Base-by-base conservation (phyloP, 2,888 invertebrate genomes). In the Elysia crispata region DNA sequence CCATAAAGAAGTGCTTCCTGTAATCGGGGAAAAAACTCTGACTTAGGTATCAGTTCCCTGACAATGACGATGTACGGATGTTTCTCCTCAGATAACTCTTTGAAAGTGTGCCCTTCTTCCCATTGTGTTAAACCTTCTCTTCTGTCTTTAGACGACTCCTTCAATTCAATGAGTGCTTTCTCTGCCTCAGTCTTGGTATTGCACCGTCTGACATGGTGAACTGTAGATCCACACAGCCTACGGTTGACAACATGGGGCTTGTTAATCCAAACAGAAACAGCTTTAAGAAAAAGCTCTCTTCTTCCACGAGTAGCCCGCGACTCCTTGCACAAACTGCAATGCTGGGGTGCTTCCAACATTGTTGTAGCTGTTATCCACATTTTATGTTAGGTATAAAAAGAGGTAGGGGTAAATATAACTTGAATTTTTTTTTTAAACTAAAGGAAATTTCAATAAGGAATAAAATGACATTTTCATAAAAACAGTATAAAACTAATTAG, bases 191-290 rank as follows among this genome's bases (percentile, higher is more conserved):
- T 50, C 30, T 31, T 41, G 6, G 72, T 25, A 5, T 64, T 5
- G 50, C 33, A 50, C 60, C 77, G 30, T 6, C 20, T 23, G 0
- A 60, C 18, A 25, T 23, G 20, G 18, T 83, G 15, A 1, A 88
- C 82, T 69, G 85, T 85, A 1, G 87, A 82, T 0, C 89, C 89
- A 82, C 87, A 86, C 8, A 89, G 76, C 28, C 88, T 81, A 18
- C 88, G 81, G 81, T 89, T 89, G 0, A 87, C 86, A 28, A 89
- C 89, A 69, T 89, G 89, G 0, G 89, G 89, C 82, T 89, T 89
- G 79, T 89, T 89, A 54, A 89, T 85, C 86, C 87, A 89, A 25
- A 89, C 85, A 1, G 87, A 84, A 1, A 88, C 33, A 15, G 89
- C 85, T 57, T 85, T 84, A 20, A 82, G 69, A 79, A 88, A 89